Conservation (phyloP, 2,888 invertebrate genomes). For the Oligia fasciuncula region DNA sequence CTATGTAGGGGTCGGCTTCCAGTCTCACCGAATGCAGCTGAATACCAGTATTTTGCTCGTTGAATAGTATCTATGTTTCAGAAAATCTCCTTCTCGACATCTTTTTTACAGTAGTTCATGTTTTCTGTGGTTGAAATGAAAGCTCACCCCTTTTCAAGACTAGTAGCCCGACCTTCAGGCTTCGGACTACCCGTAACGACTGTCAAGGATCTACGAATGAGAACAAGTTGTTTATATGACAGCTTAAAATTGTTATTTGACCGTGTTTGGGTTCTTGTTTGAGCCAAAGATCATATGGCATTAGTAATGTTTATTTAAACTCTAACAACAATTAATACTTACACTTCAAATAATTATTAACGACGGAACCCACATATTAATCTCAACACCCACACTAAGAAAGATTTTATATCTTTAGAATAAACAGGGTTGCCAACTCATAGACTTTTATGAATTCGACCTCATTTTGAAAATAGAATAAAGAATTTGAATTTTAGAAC, state of each 20-base stretch:
- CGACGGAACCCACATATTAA: conserved; percentile 51
- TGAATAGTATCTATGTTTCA: no score
- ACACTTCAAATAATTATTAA: conserved; percentile 2
- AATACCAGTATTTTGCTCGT: neutral
- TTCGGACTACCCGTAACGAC: no score
- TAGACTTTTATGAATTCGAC: conserved; percentile 49
- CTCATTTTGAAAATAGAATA: conserved; percentile 55
- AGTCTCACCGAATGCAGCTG: neutral
- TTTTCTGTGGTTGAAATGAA: no score
- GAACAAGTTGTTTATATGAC: neutral
- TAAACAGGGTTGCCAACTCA: conserved; percentile 59
- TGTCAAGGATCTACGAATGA: no score
- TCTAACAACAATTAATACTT: conserved; percentile 25
- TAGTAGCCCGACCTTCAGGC: no score
- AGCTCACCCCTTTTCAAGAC: no score
- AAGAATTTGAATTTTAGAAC: conserved; percentile 33
- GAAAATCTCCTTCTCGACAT: no score
- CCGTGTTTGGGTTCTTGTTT: neutral
- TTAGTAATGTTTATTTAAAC: conserved; percentile 23
- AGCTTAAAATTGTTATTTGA: neutral
- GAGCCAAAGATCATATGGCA: neutral
- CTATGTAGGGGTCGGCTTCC: neutral
- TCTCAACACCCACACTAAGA: conserved; percentile 50
- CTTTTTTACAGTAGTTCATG: no score
- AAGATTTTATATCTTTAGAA: conserved; percentile 41